phyloP scores from a whole-genome alignment of 2,113 vertebrate species.

The Oryzias javanicus region DNA sequence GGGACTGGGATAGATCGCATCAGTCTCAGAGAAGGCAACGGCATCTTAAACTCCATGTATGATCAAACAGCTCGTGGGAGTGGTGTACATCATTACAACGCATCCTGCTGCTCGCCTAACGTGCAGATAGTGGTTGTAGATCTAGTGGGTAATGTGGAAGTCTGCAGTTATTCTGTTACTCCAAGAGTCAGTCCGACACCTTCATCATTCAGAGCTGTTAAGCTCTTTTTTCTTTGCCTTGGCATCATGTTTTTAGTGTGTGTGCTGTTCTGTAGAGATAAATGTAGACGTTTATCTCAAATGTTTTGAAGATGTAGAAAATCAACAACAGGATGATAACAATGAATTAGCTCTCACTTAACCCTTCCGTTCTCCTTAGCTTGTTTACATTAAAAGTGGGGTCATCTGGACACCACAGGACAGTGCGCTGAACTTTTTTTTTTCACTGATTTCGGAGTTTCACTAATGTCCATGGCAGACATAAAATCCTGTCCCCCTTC shows the following conservation, averaged over 20 bases:
- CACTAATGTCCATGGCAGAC: too few species aligned
- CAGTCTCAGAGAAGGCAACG: constrained; percentile 51
- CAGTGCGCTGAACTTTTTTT: too few species aligned
- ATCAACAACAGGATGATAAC: too few species aligned
- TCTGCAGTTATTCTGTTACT: constrained; percentile 3
- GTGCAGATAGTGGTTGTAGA: constrained; percentile 65
- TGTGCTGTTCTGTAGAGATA: not conserved
- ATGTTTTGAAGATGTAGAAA: too few species aligned
- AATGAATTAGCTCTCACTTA: too few species aligned
- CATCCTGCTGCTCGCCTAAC: constrained; percentile 57
- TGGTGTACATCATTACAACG: constrained; percentile 54
- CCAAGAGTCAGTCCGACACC: not conserved
- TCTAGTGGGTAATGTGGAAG: constrained; percentile 56
- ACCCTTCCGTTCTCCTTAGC: too few species aligned
- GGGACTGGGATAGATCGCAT: constrained; percentile 55
- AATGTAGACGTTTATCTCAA: too few species aligned
- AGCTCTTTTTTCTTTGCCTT: constrained; percentile 18
- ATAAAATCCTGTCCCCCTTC: too few species aligned
- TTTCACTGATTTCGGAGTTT: too few species aligned
- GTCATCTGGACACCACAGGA: too few species aligned
- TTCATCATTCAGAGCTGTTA: not conserved
- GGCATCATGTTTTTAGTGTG: constrained; percentile 3
- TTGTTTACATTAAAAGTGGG: too few species aligned
- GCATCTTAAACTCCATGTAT: constrained; percentile 49
- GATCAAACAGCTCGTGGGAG: not conserved